phyloP scores from a whole-genome alignment of 2,888 invertebrate species.

The Nephrotoma appendiculata region DNA sequence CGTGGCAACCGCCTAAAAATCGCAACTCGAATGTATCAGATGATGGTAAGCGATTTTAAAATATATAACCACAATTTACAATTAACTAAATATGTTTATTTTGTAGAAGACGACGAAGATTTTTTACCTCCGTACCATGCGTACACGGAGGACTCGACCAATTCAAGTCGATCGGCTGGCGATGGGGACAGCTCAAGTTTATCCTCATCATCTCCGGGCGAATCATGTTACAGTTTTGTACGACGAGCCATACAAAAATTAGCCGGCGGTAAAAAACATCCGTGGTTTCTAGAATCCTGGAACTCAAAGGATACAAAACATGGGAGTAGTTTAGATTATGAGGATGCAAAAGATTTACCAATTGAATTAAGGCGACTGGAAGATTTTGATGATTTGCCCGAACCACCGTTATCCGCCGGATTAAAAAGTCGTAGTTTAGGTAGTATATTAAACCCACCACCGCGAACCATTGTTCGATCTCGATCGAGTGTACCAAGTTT shows the following conservation, averaged over 20 bases:
- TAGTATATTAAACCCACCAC: conserved; percentile 63
- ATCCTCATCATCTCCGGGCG: conserved; percentile 69
- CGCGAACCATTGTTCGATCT: conserved; percentile 54
- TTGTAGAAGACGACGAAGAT: conserved; percentile 34
- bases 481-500: conserved; percentile 62
- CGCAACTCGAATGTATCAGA: conserved; percentile 29
- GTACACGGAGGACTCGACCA: conserved; percentile 50
- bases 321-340: conserved; percentile 43
- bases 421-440: conserved; percentile 73
- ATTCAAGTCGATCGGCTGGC: conserved; percentile 42
- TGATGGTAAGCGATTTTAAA: conserved; percentile 16
- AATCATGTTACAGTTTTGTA: conserved; percentile 89
- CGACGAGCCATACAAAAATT: conserved; percentile 71
- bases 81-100: background rate
- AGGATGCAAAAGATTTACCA: conserved; percentile 62
- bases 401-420: conserved; percentile 42
- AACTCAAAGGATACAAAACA: conserved; percentile 39
- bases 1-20: conserved; percentile 58
- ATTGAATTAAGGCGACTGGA: conserved; percentile 76
- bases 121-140: conserved; percentile 44
- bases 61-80: background rate
- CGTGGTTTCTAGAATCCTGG: conserved; percentile 75
- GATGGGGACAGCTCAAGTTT: conserved; percentile 66
- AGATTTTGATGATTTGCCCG: conserved; percentile 41
- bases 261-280: conserved; percentile 54